Evolutionary conservation across 2,797 vertebrate genomes (phyloP), one percentile per base, ranked within the genome.

Genomic region (Rhinatrema bivittatum): DNA sequence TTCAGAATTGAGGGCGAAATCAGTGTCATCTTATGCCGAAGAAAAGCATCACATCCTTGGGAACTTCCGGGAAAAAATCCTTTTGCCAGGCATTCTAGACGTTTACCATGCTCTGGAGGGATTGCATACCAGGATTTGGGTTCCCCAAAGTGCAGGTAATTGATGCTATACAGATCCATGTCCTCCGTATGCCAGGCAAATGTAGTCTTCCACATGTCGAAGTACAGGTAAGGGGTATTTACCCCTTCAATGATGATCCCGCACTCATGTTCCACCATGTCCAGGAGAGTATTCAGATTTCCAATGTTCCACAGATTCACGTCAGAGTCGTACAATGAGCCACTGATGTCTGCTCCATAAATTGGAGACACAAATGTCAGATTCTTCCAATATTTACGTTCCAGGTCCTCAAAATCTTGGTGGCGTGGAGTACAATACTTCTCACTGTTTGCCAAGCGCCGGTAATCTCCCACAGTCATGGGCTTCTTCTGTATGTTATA

Each of bases 201-300:
- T 0, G 96, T 99, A 8, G 96, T 99, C 67, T 99, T 99, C 96
- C 96, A 99, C 96, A 99, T 99, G 31, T 96, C 95, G 2, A 99
- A 99, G 74, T 99, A 99, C 32, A 99, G 77, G 76, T 99, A 99
- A 3, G 96, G 95, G 2, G 96, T 99, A 74, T 99, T 99, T 3
- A 99, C 96, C 0, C 96, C 96, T 74, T 99, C 96, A 1, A 99
- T 99, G 53, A 97, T 93, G 4, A 97, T 99, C 29, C 96, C 96
- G n/a, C 94, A 96, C 63, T 99, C 94, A 3, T 96, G 91, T 39
- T 99, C 93, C 68, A 99, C 96, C 93, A 98, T 98, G 56, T 99
- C 95, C 52, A 98, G n/a, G n/a, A n/a, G n/a, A n/a, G n/a, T n/a
- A n/a, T n/a, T n/a, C n/a, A n/a, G n/a, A n/a, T n/a, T n/a, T n/a